Base-by-base conservation (phyloP, 2,888 invertebrate species). In the Andrena flavipes region DNA sequence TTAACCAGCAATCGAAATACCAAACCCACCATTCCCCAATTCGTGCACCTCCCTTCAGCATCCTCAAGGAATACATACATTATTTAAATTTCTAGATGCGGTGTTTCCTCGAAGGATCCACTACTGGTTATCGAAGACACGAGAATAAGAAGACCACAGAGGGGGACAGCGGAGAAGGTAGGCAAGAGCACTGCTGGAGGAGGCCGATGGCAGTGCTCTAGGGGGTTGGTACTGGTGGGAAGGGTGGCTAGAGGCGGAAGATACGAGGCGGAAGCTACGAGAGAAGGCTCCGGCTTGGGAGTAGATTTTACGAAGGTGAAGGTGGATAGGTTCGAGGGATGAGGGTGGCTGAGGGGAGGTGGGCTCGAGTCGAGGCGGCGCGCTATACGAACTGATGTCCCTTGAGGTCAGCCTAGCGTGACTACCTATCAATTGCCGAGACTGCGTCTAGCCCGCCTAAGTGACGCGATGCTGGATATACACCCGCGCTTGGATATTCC, bases 361-460 rank as follows among this genome's bases (percentile, higher is more conserved):
- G 23, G 63, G 49, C 23, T 20, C 7, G 56, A 26, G 8, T 3
- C 33, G 29, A 49, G 56, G 6, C 33, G 51, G 62, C 60, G n/a
- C 62, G 67, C 84, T 87, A 84, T 87, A 84, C 87, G 86, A 88
- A 87, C 87, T 78, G 86, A 87, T 90, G 90, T 90, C 90, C 88
- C 90, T 87, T 82, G 90, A 90, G 90, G 90, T 90, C 89, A 90
- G 90, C 87, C 87, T 89, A 87, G 87, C 89, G 89, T 90, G 90
- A 88, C 90, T 90, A 89, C 90, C 90, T 90, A 90, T 90, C 90
- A 90, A 89, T 90, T 88, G 87, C 87, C 81, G 87, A 86, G 88
- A 85, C 90, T 90, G 76, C 86, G 85, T 87, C 85, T 87, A 82
- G 85, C 81, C 74, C 86, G 84, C 69, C 80, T 87, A 83, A 86